Base-by-base conservation (phyloP, 2,888 invertebrate species). In the Cephus pulcher region DNA sequence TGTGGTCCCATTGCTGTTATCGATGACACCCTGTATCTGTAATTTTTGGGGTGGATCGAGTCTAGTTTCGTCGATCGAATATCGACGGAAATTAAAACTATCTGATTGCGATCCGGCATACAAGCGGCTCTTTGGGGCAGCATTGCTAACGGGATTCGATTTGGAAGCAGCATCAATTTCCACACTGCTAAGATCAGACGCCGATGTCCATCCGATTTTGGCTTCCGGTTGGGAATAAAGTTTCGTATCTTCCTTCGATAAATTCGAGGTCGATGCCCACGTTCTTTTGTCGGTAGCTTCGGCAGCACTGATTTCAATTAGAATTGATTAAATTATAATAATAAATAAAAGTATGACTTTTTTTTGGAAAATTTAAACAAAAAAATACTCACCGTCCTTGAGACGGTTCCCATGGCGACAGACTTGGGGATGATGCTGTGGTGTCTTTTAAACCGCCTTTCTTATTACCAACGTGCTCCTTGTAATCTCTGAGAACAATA, bases 401-500 rank as follows among this genome's bases (percentile, higher is more conserved):
- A 2, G 88, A 85, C 69, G 88, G 83, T 76, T 90, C 88, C 86
- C 90, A 91, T 80, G 93, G 92, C 82, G 96, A 95, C 85, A 97
- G 94, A 91, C 95, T 96, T 75, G 97, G 97, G 33, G 97, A 95
- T 80, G 97, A 97, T 73, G 95, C 94, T 74, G 96, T 95, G 11
- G 93, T 91, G 69, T 93, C 93, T 79, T 91, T 93, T 83, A 95
- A 93, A 78, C 95, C 95, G 79, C 95, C 95, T 82, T 95, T 95
- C 89, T 95, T 94, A 86, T 95, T 95, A 70, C 95, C 95, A 77
- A 96, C 96, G 92, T 97, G 97, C 90, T 97, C 97, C 92, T 97
- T 97, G 92, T 97, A 97, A 92, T 97, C 97, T 86, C 96, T 95
- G 87, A 80, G 87, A 23, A 56, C 1, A 56, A 56, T 9, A 9